Evolutionary conservation across 2,888 invertebrate species (phyloP), one percentile per base, ranked within the genome.

Genomic region (Timema podura): DNA sequence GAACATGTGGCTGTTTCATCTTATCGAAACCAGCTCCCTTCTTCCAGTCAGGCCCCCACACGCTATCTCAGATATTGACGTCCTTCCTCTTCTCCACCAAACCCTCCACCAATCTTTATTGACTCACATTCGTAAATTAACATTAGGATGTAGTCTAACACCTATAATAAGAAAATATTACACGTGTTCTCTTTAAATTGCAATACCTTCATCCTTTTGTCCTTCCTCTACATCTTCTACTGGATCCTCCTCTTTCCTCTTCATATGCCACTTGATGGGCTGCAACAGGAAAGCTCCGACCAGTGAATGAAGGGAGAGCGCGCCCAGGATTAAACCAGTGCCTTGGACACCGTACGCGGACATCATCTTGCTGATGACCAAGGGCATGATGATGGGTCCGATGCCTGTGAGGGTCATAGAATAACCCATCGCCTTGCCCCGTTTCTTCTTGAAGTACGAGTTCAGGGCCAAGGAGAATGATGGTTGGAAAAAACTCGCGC

Each of bases 181-280:
- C 30, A 30, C 30, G 30, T 2, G 30, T 30, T 30, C 30, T 30
- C 30, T 30, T 30, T 30, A 30, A 30, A 30, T 30, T 30, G 30
- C 30, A 30, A 30, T 30, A 30, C 30, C 30, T 30, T 30, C 30
- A 30, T 30, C 1, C 30, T 30, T 3, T 30, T 30, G 30, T 30
- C 3, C 2, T 30, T 30, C 30, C 1, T 30, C 30, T 30, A 2
- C 30, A 30, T 30, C 30, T 30, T 30, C 30, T 30, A 30, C 30
- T 30, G 30, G 30, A 45, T 54, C 67, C 5, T 45, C 81, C 0
- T 83, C 83, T 72, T 83, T 87, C 49, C 86, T 87, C 67, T 86
- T 86, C 75, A 87, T 85, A 82, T 91, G 90, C 84, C 90, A 85
- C 79, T 88, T 87, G 3, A 88, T 83, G 16, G 90, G 91, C 76